phyloP scores from a whole-genome alignment of 2,113 vertebrate genomes.

The Stegastes partitus region DNA sequence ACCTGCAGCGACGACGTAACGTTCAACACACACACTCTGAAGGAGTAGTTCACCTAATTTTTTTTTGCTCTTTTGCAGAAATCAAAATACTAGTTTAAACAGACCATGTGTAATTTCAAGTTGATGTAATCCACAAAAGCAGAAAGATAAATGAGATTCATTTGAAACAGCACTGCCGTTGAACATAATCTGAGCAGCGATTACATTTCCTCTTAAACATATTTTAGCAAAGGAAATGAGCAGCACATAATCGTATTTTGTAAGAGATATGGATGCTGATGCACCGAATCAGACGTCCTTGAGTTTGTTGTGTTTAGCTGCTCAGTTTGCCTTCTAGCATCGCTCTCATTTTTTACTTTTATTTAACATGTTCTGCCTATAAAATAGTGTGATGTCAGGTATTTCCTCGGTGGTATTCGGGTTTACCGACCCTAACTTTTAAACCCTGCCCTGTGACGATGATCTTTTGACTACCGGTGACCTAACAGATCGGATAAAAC shows the following conservation, averaged over 20 bases:
- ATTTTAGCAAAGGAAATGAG: constrained; percentile 25
- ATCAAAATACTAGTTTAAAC: too few species aligned
- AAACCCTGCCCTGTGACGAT: not conserved
- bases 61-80: too few species aligned
- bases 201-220: constrained; percentile 19
- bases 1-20: too few species aligned
- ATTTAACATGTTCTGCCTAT: not conserved
- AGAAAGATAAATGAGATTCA: too few species aligned
- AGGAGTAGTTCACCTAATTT: too few species aligned
- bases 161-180: not conserved
- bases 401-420: too few species aligned
- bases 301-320: not conserved
- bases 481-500: constrained; percentile 10
- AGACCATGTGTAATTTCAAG: too few species aligned
- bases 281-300: constrained; percentile 11
- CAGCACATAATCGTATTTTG: constrained; percentile 15
- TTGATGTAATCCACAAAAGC: too few species aligned
- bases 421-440: constrained; percentile 13
- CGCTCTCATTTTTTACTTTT: too few species aligned
- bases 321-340: not conserved
- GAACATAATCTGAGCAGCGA: not conserved
- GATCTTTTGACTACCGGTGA: constrained; percentile 3
- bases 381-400: not conserved
- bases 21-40: too few species aligned
- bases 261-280: constrained; percentile 5